Evolutionary conservation across 2,888 invertebrate species (phyloP), one percentile per base, ranked within the genome.

Genomic region (Agrotis exclamationis): DNA sequence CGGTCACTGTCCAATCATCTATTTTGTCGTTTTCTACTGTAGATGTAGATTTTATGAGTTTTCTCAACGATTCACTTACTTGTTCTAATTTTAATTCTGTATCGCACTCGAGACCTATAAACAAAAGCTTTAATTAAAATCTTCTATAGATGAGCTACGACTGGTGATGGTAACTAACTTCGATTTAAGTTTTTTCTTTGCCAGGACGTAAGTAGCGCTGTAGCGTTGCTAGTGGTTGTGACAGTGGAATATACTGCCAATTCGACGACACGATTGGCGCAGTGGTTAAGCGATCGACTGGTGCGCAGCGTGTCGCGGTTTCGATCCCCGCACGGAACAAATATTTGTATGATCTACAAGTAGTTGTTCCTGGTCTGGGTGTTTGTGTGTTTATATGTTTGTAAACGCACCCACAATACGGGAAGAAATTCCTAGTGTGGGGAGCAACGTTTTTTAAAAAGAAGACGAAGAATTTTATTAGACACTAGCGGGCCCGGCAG

Each of bases 21-120:
- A 50, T 70, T 39, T 68, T 53, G 28, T 39, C 22, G 13, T 71
- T 72, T 44, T 50, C 53, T 65, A 56, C 62, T 45, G 51, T 45
- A 13, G 75, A 64, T 70, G 57, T 74, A 63, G 65, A 58, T 63
- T 70, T 73, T 66, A 54, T 33, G 7, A 66, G 63, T 45, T 45
- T 45, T 71, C 56, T 73, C 58, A 82, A n/a, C 39, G 70, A 18
- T 58, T 74, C 64, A 72, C 74, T 77, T 74, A 79, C 77, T 73
- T 53, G 70, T 47, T 75, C 68, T 70, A 84, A 65, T 72, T 86
- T 78, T 63, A 72, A 72, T 53, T 69, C 74, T 71, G 70, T 79
- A 75, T 82, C 65, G 76, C 85, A 76, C 85, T 78, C 76, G 79
- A 82, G 67, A 90, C 90, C 89, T 90, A 90, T 80, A 87, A 89